Evolutionary conservation across 1,140 invertebrate species (phyloP).

Genomic region (Geopemphigus sp.): DNA sequence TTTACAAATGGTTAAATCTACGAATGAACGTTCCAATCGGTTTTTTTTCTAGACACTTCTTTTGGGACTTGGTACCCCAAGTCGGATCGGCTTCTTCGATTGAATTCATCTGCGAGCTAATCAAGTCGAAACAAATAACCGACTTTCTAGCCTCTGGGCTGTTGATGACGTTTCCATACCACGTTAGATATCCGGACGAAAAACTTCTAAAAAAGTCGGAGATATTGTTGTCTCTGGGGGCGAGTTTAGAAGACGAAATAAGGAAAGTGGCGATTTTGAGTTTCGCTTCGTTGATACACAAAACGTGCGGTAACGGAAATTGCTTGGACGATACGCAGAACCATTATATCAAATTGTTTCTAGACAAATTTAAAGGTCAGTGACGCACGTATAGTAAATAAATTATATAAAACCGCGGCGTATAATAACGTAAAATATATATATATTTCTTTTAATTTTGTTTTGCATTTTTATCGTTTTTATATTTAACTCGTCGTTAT

Average conservation of each 20-base stretch:
- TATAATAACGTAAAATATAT: no score
- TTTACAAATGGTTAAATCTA: background rate
- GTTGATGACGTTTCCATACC: conserved; percentile 63
- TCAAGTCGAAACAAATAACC: conserved; percentile 62
- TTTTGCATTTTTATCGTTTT: no score
- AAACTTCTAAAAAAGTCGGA: conserved; percentile 57
- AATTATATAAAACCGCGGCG: background rate
- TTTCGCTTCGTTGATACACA: conserved; percentile 68
- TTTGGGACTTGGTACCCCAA: conserved; percentile 70
- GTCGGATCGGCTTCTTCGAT: conserved; percentile 65
- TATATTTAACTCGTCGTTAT: no score
- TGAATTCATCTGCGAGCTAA: conserved; percentile 64
- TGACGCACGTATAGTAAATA: background rate
- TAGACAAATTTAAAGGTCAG: conserved; percentile 63
- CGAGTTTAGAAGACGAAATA: conserved; percentile 57
- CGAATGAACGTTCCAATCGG: background rate
- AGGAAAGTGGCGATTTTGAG: conserved; percentile 67
- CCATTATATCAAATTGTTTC: conserved; percentile 67
- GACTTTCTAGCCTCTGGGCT: conserved; percentile 61
- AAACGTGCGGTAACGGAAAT: conserved; percentile 59
- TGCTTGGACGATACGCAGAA: conserved; percentile 67
- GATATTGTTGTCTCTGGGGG: conserved; percentile 58
- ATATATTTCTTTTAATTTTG: no score
- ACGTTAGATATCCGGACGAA: conserved; percentile 60
- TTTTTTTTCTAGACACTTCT: conserved; percentile 62